Evolutionary conservation across 1,140 invertebrate species (phyloP).

Genomic region (Sminthurinus signatus): DNA sequence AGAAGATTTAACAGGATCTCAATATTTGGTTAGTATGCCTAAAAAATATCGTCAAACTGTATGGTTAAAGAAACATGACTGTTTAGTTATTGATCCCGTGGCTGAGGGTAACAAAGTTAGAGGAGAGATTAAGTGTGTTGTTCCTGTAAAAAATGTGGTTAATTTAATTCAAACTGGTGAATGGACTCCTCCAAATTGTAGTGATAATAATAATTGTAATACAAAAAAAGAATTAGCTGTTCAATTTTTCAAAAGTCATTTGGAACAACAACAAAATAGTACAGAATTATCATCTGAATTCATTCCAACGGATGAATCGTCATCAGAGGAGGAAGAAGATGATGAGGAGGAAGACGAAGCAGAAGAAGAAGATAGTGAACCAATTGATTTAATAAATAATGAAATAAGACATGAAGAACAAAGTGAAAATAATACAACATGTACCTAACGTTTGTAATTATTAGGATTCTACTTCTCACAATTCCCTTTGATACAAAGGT

Average conservation of each 20-base stretch:
- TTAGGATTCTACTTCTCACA: too few species aligned
- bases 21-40: conserved; percentile 36
- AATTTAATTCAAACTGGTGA: conserved; percentile 20
- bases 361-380: neutral
- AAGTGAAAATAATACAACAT: too few species aligned
- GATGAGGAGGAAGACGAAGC: neutral
- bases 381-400: too few species aligned
- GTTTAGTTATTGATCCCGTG: conserved; percentile 33
- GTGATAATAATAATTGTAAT: neutral
- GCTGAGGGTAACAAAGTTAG: conserved; percentile 36
- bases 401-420: too few species aligned
- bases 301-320: neutral
- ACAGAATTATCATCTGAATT: too few species aligned
- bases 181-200: conserved; percentile 31
- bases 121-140: conserved; percentile 36
- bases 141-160: conserved; percentile 15
- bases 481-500: too few species aligned
- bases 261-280: neutral
- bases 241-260: conserved; percentile 1
- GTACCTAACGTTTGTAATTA: too few species aligned
- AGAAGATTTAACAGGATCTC: conserved; percentile 16
- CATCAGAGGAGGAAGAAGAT: neutral
- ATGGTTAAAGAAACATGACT: conserved; percentile 31
- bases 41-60: conserved; percentile 37
- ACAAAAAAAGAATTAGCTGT: neutral